Evolutionary conservation across 2,888 invertebrate genomes (phyloP).

Genomic region (Stictocephala bisonia): DNA sequence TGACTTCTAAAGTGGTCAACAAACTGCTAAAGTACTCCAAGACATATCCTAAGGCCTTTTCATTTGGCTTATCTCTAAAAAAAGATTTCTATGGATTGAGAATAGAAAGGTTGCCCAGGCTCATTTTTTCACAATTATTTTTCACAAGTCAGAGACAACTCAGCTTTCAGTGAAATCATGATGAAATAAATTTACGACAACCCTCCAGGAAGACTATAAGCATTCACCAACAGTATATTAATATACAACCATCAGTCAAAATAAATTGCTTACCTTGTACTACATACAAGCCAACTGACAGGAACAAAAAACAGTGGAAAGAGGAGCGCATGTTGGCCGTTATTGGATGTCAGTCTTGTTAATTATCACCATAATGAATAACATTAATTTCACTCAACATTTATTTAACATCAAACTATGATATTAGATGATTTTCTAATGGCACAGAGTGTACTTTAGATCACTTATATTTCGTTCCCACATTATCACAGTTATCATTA

Average conservation of each 20-base stretch:
- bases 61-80: no score
- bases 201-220: no score
- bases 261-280: conserved; percentile 4
- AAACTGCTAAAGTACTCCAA: no score
- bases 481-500: conserved; percentile 3
- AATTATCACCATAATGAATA: background rate
- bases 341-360: background rate
- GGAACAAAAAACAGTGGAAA: background rate
- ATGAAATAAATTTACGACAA: background rate
- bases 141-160: no score
- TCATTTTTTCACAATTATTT: no score
- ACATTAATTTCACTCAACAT: background rate
- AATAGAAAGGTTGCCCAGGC: no score
- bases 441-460: background rate
- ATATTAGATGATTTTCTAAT: background rate
- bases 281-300: conserved; percentile 1
- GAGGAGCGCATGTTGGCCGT: background rate
- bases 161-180: no score
- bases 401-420: background rate
- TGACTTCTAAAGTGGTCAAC: no score
- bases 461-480: background rate
- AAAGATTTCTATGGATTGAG: no score
- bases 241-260: background rate
- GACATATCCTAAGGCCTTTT: no score
- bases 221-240: background rate